Evolutionary conservation across 2,888 invertebrate species (phyloP).

Genomic region (Caenorhabditis sp.): DNA sequence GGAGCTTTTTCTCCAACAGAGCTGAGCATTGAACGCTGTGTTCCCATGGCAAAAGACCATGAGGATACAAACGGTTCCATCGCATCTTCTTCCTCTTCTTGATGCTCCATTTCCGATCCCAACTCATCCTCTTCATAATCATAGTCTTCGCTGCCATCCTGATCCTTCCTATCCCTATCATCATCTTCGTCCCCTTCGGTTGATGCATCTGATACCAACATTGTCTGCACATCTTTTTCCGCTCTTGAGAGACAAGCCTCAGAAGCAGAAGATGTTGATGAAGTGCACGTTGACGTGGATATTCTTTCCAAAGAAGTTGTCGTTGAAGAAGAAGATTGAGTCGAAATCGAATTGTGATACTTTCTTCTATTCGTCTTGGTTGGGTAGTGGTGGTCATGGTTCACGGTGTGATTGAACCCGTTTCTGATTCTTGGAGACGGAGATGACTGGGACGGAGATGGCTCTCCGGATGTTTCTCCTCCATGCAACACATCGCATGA

Average conservation of each 20-base stretch:
- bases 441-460: conserved; percentile 19
- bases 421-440: conserved; percentile 6
- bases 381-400: conserved; percentile 7
- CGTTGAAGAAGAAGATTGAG: conserved; percentile 46
- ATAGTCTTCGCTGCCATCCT: conserved; percentile 1
- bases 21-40: conserved; percentile 35
- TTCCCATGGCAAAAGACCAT: conserved; percentile 54
- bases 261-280: conserved; percentile 30
- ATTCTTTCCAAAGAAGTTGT: conserved; percentile 44
- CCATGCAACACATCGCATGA: conserved; percentile 32
- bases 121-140: conserved; percentile 3
- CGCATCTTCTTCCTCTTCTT: background rate
- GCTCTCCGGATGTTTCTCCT: conserved; percentile 6
- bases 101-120: background rate
- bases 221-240: conserved; percentile 26
- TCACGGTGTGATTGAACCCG: conserved; percentile 11
- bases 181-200: conserved; percentile 24
- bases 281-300: conserved; percentile 28
- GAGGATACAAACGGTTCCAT: conserved; percentile 36
- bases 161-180: conserved; percentile 21
- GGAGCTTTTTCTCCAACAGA: conserved; percentile 54
- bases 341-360: conserved; percentile 42
- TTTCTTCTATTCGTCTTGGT: conserved; percentile 1
- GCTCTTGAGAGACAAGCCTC: conserved; percentile 35
- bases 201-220: conserved; percentile 1